phyloP scores from a whole-genome alignment of 1,140 invertebrate species.

The Drosophila ananassae region DNA sequence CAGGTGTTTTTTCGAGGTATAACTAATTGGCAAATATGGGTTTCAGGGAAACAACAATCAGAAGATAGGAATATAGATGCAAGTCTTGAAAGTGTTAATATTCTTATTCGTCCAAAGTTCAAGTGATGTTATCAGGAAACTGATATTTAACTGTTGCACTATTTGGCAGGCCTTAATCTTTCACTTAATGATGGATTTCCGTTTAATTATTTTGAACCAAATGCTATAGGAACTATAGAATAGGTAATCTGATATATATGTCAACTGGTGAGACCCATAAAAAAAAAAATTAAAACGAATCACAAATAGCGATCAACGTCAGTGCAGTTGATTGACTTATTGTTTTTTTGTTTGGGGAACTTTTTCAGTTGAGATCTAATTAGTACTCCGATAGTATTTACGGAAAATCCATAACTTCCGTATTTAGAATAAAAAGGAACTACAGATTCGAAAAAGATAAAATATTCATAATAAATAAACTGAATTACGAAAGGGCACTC shows the following conservation, averaged over 20 bases:
- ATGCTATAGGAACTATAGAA: conserved; percentile 4
- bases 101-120: neutral
- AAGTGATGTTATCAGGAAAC: conserved; percentile 18
- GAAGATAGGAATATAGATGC: neutral
- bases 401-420: conserved; percentile 21
- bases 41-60: neutral
- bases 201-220: conserved; percentile 20
- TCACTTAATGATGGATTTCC: conserved; percentile 48
- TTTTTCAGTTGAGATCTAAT: conserved; percentile 27
- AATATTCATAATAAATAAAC: neutral
- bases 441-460: neutral
- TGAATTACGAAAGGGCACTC: neutral
- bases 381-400: conserved; percentile 36
- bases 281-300: conserved; percentile 14
- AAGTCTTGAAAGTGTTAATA: too few species aligned
- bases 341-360: conserved; percentile 10
- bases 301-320: conserved; percentile 33
- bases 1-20: neutral
- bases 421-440: conserved; percentile 13
- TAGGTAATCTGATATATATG: conserved; percentile 36
- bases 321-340: conserved; percentile 33
- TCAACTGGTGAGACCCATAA: conserved; percentile 8
- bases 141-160: conserved; percentile 12
- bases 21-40: neutral
- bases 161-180: conserved; percentile 20